Evolutionary conservation across 1,140 invertebrate species (phyloP).

Genomic region (Hyles vespertilio): DNA sequence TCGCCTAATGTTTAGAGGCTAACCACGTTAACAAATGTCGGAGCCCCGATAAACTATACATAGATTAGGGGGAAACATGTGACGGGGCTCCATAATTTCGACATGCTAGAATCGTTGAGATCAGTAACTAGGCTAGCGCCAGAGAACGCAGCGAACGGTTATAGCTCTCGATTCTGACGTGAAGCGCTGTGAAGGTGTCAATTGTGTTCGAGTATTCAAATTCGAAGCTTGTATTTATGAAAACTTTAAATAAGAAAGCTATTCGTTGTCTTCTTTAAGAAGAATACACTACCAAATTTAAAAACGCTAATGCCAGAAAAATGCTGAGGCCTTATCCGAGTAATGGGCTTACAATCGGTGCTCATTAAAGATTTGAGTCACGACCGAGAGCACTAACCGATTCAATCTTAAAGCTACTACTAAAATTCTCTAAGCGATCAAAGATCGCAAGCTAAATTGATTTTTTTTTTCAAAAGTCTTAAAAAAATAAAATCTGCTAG

Average conservation of each 20-base stretch:
- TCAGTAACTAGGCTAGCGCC: constrained; percentile 56
- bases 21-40: constrained; percentile 41
- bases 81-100: constrained; percentile 29
- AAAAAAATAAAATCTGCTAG: constrained; percentile 76
- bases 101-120: constrained; percentile 53
- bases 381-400: constrained; percentile 62
- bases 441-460: constrained; percentile 73
- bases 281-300: constrained; percentile 25
- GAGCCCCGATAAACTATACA: constrained; percentile 12
- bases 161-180: constrained; percentile 45
- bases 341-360: constrained; percentile 10
- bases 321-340: constrained; percentile 18
- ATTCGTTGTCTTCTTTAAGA: constrained; percentile 38
- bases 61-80: constrained; percentile 7
- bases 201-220: constrained; percentile 19
- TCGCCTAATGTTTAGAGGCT: constrained; percentile 53
- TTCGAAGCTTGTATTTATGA: constrained; percentile 8
- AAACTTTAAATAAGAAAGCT: constrained; percentile 20
- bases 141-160: constrained; percentile 51
- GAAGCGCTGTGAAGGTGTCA: constrained; percentile 21
- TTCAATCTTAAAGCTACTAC: constrained; percentile 69
- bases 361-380: constrained; percentile 14
- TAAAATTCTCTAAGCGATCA: constrained; percentile 71
- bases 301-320: constrained; percentile 30
- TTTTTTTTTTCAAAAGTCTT: constrained; percentile 72